Conservation (phyloP, 1,140 invertebrate species). For the Drosophila albomicans region DNA sequence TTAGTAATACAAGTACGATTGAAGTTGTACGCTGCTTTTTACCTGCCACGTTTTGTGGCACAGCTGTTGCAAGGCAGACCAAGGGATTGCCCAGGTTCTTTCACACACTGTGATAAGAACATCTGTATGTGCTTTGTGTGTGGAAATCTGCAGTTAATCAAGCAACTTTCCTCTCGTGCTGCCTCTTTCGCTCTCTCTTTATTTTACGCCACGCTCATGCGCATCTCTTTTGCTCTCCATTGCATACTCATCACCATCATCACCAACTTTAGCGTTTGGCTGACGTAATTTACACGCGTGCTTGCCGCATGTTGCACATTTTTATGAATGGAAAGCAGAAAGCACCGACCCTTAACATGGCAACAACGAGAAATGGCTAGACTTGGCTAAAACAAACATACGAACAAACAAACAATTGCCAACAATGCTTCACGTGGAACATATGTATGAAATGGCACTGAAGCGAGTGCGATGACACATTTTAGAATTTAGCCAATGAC, state of each 20-base stretch:
- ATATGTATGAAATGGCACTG: neutral
- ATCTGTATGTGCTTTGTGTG: neutral
- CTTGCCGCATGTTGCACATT: constrained; percentile 69
- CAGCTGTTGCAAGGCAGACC: constrained; percentile 28
- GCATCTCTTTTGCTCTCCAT: constrained; percentile 16
- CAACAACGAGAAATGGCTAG: constrained; percentile 30
- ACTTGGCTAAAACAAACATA: constrained; percentile 31
- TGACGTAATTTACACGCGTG: constrained; percentile 64
- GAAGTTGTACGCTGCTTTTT: constrained; percentile 10
- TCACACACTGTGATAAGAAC: constrained; percentile 22
- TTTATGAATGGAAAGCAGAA: constrained; percentile 78
- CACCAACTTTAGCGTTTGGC: constrained; percentile 41
- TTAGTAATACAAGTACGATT: neutral
- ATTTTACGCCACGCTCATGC: constrained; percentile 20
- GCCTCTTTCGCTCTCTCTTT: neutral
- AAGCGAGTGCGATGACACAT: neutral
- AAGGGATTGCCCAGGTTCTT: constrained; percentile 3
- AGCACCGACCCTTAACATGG: constrained; percentile 21
- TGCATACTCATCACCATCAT: constrained; percentile 11
- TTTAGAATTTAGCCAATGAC: neutral
- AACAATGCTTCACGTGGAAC: neutral
- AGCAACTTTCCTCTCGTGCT: neutral
- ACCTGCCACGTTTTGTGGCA: constrained; percentile 22
- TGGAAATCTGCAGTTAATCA: neutral
- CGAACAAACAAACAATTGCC: neutral